A percentile compares a stretch with the other conserved stretches of the same genome.
These are phyloP conservation scores for Champsocephalus esox DNA, from an alignment of 2,797 vertebrate genomes.

Conservation along the genomic window DNA sequence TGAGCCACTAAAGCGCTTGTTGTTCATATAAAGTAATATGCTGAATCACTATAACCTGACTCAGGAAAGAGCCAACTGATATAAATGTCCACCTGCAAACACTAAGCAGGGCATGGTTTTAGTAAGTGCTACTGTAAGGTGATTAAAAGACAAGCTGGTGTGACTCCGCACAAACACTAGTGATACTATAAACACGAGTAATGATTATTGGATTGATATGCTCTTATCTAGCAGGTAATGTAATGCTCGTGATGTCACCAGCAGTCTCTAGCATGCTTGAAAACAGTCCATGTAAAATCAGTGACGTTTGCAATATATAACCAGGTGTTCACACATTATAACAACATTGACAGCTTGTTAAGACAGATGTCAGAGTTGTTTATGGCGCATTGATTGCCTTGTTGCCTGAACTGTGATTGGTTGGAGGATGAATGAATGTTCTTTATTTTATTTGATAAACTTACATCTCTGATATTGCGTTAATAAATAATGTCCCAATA, in stretches of 20 bases:
- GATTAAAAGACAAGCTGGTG: constrained; percentile 16
- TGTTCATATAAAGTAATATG: constrained; percentile 12
- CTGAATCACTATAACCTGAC: constrained; percentile 17
- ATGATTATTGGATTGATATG: constrained; percentile 37
- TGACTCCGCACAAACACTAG: constrained; percentile 40
- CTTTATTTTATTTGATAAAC: background rate
- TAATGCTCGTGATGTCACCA: constrained; percentile 3
- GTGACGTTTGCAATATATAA: constrained; percentile 35
- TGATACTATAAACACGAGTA: constrained; percentile 39
- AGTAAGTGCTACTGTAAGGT: constrained; percentile 11
- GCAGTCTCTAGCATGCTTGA: constrained; percentile 16
- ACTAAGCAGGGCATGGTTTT: constrained; percentile 7
- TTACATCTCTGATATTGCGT: background rate
- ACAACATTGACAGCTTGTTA: constrained; percentile 47
- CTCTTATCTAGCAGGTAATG: constrained; percentile 7
- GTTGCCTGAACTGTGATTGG: background rate
- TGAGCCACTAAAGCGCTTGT: background rate
- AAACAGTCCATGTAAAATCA: constrained; percentile 43
- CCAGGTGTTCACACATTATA: constrained; percentile 44
- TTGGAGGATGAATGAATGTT: background rate
- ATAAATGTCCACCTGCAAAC: background rate
- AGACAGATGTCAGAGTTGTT: constrained; percentile 40
- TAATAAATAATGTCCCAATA: too few relatives aligned
- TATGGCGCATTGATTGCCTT: constrained; percentile 16
- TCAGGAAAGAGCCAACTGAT: background rate